Evolutionary conservation across 2,888 invertebrate genomes (phyloP).

Genomic region (Eristalinus sepulchralis): DNA sequence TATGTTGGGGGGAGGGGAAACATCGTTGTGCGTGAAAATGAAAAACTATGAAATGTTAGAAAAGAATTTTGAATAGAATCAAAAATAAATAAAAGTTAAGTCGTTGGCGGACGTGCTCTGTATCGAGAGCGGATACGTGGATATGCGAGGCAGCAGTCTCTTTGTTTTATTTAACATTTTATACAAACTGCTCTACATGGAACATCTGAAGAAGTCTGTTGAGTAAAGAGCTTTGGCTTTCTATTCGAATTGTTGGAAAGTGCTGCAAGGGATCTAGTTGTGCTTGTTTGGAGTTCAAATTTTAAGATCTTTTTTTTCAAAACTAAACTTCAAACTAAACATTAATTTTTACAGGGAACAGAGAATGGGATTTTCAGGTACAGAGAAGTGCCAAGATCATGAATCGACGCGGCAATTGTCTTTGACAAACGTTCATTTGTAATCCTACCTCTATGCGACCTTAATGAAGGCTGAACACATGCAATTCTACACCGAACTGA

Average conservation of each 20-base stretch:
- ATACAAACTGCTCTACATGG: neutral
- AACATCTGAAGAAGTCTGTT: neutral
- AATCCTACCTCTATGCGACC: no score
- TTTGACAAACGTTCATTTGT: no score
- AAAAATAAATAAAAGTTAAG: neutral
- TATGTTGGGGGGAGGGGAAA: neutral
- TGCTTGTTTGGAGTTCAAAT: neutral
- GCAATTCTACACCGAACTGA: no score
- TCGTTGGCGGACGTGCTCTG: neutral
- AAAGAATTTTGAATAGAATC: conserved; percentile 11
- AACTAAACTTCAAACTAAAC: neutral
- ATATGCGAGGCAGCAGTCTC: neutral
- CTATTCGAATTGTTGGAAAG: neutral
- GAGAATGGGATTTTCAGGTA: no score
- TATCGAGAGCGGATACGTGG: neutral
- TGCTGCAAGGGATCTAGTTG: neutral
- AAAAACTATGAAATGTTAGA: conserved; percentile 52
- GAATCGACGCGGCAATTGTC: no score
- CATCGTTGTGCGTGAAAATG: conserved; percentile 48
- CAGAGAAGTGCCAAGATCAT: no score
- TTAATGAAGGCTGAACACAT: no score
- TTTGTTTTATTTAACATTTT: neutral
- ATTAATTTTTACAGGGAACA: no score
- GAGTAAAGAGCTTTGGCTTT: neutral
- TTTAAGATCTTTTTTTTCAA: neutral